Evolutionary conservation across 2,797 vertebrate genomes (phyloP).

Genomic region (Allenopithecus nigroviridis): DNA sequence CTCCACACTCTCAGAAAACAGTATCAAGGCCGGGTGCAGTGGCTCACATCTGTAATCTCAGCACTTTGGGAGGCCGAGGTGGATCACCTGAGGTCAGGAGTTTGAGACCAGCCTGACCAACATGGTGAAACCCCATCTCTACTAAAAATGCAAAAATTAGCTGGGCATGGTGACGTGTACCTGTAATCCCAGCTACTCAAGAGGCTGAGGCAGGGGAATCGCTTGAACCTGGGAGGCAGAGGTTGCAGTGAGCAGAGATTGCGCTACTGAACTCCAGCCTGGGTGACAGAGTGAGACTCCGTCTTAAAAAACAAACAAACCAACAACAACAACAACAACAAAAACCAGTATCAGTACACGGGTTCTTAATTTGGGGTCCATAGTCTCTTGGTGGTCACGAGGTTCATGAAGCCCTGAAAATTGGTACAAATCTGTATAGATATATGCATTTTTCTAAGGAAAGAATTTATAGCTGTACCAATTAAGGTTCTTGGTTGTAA

Average conservation of each 20-base stretch:
- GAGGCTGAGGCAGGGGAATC: background rate
- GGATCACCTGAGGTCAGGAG: background rate
- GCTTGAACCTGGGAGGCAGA: background rate
- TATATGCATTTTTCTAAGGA: background rate
- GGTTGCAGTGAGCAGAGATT: background rate
- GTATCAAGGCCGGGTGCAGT: background rate
- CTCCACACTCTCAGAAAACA: background rate
- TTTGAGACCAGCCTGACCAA: background rate
- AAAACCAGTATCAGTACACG: background rate
- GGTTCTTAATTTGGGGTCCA: background rate
- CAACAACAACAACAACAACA: background rate
- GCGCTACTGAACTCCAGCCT: background rate
- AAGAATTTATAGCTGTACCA: background rate
- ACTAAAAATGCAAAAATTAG: background rate
- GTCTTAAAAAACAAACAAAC: background rate
- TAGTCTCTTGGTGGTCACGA: background rate
- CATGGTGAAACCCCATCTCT: background rate
- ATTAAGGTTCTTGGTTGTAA: background rate
- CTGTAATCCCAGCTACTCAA: background rate
- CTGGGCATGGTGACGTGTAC: too few relatives aligned
- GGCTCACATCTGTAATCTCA: background rate
- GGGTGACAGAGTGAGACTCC: background rate
- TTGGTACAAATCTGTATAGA: background rate
- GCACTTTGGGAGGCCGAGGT: background rate
- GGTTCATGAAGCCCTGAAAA: background rate